phyloP scores from a whole-genome alignment of 2,113 vertebrate genomes.

The Arizona elegans region DNA sequence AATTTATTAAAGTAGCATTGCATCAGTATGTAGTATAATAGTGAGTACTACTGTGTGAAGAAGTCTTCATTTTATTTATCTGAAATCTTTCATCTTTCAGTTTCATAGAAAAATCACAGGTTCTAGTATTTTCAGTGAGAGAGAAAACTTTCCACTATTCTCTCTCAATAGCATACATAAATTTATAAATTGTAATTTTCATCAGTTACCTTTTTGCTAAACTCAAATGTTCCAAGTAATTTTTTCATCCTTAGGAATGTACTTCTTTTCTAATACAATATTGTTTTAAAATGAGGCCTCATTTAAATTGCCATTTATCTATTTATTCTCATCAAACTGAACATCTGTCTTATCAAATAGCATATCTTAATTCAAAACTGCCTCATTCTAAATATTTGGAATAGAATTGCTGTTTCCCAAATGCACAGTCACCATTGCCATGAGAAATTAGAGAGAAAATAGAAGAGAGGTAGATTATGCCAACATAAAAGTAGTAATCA shows the following conservation, averaged over 20 bases:
- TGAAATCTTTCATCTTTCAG: background rate
- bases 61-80: background rate
- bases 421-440: background rate
- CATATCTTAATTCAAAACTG: background rate
- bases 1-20: constrained; percentile 21
- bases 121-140: background rate
- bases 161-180: background rate
- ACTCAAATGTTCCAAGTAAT: background rate
- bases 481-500: background rate
- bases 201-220: background rate
- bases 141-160: background rate
- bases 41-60: background rate
- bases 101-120: background rate
- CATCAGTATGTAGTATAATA: background rate
- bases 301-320: background rate
- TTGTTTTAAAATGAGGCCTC: background rate
- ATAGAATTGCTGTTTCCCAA: background rate
- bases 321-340: background rate
- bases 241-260: background rate
- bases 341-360: background rate
- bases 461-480: background rate
- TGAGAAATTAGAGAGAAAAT: background rate
- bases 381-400: background rate
- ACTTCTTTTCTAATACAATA: background rate
- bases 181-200: background rate